A percentile compares a stretch with the other conserved stretches of the same genome.
Evolutionary conservation across 1,140 invertebrate species (phyloP).

Genomic region (Caenorhabditis briggsae): DNA sequence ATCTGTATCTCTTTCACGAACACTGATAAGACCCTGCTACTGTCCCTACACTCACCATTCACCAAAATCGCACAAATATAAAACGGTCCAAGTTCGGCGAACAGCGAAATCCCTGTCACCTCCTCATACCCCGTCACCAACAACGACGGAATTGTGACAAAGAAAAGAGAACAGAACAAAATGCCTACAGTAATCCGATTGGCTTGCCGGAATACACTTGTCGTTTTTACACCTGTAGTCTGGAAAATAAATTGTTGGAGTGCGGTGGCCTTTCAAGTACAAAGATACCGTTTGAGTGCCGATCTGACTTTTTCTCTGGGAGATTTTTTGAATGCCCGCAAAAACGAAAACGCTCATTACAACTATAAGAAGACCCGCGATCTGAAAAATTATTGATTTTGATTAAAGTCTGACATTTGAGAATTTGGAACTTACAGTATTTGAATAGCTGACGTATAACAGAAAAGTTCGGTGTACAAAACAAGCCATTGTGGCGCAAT

Average conservation of each 20-base stretch:
- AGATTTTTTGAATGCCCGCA: conserved; percentile 11
- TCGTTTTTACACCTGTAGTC: background rate
- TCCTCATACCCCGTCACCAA: conserved; percentile 42
- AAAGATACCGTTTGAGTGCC: background rate
- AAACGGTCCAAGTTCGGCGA: conserved; percentile 25
- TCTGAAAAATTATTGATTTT: background rate
- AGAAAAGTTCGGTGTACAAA: background rate
- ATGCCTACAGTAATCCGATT: conserved; percentile 45
- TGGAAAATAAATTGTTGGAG: background rate
- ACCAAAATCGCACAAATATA: conserved; percentile 47
- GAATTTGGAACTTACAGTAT: conserved; percentile 9
- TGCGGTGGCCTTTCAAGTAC: too few relatives aligned
- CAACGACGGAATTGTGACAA: conserved; percentile 13
- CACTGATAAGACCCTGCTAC: background rate
- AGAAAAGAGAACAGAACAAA: conserved; percentile 29
- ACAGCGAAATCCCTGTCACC: conserved; percentile 23
- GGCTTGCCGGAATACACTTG: conserved; percentile 1
- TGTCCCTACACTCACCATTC: conserved; percentile 5
- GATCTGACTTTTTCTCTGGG: background rate
- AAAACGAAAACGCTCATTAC: conserved; percentile 5
- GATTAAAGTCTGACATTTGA: background rate
- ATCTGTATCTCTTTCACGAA: too few relatives aligned
- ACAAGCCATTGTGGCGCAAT: conserved; percentile 32
- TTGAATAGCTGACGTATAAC: conserved; percentile 23
- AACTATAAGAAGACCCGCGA: background rate